These are phyloP conservation scores for Tiaroga cobitis DNA, from an alignment of 2,797 vertebrate genomes.

Conservation along the genomic window DNA sequence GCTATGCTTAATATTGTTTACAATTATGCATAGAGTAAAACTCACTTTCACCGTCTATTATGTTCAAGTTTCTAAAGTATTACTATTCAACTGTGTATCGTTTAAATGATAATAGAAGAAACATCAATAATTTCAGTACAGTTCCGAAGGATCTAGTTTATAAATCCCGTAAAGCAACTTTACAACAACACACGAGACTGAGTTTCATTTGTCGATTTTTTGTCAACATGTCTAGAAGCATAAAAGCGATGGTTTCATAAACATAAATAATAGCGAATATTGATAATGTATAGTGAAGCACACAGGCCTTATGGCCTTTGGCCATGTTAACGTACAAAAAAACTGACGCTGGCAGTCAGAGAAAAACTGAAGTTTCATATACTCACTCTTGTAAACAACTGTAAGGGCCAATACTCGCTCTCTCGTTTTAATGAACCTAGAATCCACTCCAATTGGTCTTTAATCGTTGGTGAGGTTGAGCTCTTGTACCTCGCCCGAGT, in stretches of 20 bases:
- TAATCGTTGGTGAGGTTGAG: slow-evolving; percentile 57
- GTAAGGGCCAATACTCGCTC: not conserved
- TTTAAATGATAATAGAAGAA: not conserved
- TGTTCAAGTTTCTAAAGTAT: not conserved
- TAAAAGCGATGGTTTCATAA: not conserved
- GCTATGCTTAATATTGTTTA: not conserved
- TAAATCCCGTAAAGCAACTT: not conserved
- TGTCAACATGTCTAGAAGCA: not conserved
- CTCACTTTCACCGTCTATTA: not conserved
- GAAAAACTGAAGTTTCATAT: not conserved
- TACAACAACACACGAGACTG: not conserved
- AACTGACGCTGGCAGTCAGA: slow-evolving; percentile 14
- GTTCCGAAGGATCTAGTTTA: not conserved
- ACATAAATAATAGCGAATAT: not conserved
- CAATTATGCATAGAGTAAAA: not conserved
- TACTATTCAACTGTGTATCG: not conserved
- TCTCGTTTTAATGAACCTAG: slow-evolving; percentile 4
- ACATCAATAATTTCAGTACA: not conserved
- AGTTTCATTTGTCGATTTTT: not conserved
- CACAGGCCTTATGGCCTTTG: slow-evolving; percentile 37
- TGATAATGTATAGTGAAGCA: not conserved
- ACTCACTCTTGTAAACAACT: slow-evolving; percentile 35
- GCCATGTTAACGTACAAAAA: slow-evolving; percentile 10
- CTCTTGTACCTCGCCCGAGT: slow-evolving; percentile 55
- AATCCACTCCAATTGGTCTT: slow-evolving; percentile 60